These are phyloP conservation scores for Cerastis leucographa DNA, from an alignment of 2,888 invertebrate species.

Conservation along the genomic window DNA sequence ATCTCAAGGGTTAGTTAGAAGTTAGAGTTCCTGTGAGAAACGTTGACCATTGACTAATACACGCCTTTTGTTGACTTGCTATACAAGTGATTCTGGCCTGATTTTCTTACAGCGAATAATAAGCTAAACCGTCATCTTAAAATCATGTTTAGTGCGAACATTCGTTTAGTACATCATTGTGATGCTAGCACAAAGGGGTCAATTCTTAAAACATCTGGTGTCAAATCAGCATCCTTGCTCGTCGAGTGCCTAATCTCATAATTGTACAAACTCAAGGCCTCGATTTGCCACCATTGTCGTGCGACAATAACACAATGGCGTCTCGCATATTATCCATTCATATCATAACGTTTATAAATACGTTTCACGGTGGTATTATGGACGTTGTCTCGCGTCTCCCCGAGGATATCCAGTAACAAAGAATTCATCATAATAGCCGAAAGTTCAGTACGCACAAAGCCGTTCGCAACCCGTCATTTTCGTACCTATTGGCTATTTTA, in stretches of 20 bases:
- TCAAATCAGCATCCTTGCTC: conserved; percentile 70
- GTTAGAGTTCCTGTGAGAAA: conserved; percentile 8
- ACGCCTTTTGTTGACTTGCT: not conserved
- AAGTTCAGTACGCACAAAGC: conserved; percentile 85
- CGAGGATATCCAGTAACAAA: conserved; percentile 87
- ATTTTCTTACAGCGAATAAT: conserved; percentile 22
- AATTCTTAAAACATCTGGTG: conserved; percentile 73
- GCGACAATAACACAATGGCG: conserved; percentile 79
- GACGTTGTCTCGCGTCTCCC: conserved; percentile 85
- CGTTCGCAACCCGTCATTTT: conserved; percentile 89
- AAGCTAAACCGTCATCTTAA: conserved; percentile 46
- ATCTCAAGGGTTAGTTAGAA: not conserved
- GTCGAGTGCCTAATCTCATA: conserved; percentile 82
- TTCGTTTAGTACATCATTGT: conserved; percentile 62
- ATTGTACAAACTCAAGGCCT: conserved; percentile 86
- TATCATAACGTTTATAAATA: conserved; percentile 90
- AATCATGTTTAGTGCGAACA: conserved; percentile 55
- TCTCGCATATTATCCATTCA: conserved; percentile 88
- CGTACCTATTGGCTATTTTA: conserved; percentile 90
- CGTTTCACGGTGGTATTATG: conserved; percentile 87
- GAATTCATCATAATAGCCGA: conserved; percentile 85
- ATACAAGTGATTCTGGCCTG: conserved; percentile 31
- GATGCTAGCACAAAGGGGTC: conserved; percentile 71
- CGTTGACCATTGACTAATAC: conserved; percentile 2
- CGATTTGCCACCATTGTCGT: conserved; percentile 74